Base-by-base conservation (phyloP, 2,888 invertebrate genomes). In the Cetonia aurata region DNA sequence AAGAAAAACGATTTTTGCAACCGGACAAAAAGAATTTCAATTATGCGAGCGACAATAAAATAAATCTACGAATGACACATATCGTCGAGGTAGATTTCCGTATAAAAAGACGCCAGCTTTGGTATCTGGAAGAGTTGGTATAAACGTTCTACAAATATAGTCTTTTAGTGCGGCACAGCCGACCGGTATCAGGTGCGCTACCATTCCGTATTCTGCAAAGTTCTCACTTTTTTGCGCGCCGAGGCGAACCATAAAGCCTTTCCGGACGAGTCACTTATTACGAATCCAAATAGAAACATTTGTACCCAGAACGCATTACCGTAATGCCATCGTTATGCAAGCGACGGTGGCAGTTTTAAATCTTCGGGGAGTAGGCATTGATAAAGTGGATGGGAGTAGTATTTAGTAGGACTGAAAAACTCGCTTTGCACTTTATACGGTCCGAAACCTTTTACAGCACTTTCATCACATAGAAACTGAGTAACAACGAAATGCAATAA, bases 131-230 rank as follows among this genome's bases (percentile, higher is more conserved):
- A 68, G 68, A 71, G 55, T 62, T n/a, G n/a, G n/a, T 4, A 25
- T 25, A 25, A 65, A 55, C 68, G 60, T 48, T 25, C 33, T 67
- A 68, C 71, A 71, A 71, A 71, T 68, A 71, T 71, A 71, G 71
- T 33, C 31, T 57, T n/a, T 52, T 59, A 68, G 48, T 68, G 71
- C 56, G 53, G 57, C 42, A 17, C 25, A 4, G 25, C 25, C 25
- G 66, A 46, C 48, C 46, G 70, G 56, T 71, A 60, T 71, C 67
- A 65, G 71, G 71, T 71, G 62, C 60, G 62, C 68, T 71, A 62
- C 68, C 50, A 71, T 60, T 69, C 62, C 68, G 71, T 71, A 71
- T 71, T 71, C 71, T 68, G 68, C 71, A 62, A 71, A 71, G 62
- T 71, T 71, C 71, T 68, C 68, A 68, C 71, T 67, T 67, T 71